These are phyloP conservation scores for Garrulus glandarius DNA, from an alignment of 2,797 vertebrate species.

Conservation along the genomic window DNA sequence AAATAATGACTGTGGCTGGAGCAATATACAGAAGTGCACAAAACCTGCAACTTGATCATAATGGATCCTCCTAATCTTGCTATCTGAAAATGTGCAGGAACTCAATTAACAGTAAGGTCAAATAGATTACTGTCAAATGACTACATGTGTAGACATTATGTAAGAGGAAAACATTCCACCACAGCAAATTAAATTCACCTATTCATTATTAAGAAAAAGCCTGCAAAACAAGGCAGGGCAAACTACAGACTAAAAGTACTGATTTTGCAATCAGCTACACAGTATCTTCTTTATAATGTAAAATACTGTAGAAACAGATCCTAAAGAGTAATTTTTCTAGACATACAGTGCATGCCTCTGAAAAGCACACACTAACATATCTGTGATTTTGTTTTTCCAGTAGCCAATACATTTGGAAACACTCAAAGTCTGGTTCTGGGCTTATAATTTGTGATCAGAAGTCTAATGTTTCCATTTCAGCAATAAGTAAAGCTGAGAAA, in stretches of 20 bases:
- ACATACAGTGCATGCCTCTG: not conserved
- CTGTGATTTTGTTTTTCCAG: not conserved
- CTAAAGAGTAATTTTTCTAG: conserved; percentile 27
- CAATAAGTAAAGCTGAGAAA: not conserved
- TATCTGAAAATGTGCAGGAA: not conserved
- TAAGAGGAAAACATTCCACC: conserved; percentile 35
- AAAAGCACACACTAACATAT: not conserved
- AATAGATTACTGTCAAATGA: conserved; percentile 1
- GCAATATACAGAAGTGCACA: not conserved
- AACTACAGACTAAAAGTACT: conserved; percentile 30
- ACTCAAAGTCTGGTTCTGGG: not conserved
- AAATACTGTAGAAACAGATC: conserved; percentile 11
- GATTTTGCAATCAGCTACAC: conserved; percentile 28
- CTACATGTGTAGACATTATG: not conserved
- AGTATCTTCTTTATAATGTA: conserved; percentile 37
- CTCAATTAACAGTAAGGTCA: conserved; percentile 22
- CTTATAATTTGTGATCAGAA: not conserved
- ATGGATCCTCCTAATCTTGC: not conserved
- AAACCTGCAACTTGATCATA: not conserved
- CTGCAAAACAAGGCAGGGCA: conserved; percentile 10
- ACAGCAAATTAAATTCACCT: conserved; percentile 47
- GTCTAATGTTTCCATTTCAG: not conserved
- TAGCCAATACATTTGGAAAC: not conserved
- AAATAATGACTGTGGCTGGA: not conserved
- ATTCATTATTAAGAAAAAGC: conserved; percentile 31